A percentile compares a stretch with the other conserved stretches of the same genome.
Conservation (phyloP, 2,113 vertebrate species). For the Halichoeres trimaculatus region DNA sequence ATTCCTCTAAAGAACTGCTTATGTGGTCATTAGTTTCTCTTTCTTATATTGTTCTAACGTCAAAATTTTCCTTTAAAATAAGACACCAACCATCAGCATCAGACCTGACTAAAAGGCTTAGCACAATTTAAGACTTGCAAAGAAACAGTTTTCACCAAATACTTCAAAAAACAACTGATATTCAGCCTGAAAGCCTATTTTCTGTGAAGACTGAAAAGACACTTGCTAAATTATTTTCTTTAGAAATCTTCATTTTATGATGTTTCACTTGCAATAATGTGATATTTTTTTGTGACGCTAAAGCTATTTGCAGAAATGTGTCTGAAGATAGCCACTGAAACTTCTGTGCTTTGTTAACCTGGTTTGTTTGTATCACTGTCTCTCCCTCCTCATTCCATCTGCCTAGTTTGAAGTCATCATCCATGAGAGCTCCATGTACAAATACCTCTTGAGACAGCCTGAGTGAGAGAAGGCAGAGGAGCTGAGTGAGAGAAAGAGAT, state of each 20-base stretch:
- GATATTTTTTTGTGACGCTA: background rate
- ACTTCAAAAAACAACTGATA: too few relatives aligned
- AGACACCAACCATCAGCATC: background rate
- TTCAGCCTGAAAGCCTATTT: too few relatives aligned
- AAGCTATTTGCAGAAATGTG: background rate
- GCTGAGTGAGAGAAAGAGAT: constrained; percentile 31
- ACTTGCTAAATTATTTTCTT: too few relatives aligned
- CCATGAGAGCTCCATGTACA: constrained; percentile 28
- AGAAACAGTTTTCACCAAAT: too few relatives aligned
- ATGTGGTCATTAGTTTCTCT: too few relatives aligned
- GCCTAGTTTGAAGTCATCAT: constrained; percentile 29
- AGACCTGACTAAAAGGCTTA: too few relatives aligned
- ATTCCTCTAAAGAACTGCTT: too few relatives aligned
- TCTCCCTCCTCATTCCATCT: background rate
- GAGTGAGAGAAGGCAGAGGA: constrained; percentile 42
- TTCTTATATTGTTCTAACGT: too few relatives aligned
- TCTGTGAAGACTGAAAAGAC: too few relatives aligned
- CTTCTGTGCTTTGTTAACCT: background rate
- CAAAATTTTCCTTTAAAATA: background rate
- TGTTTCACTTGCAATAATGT: too few relatives aligned
- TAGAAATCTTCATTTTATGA: too few relatives aligned
- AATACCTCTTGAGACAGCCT: constrained; percentile 56
- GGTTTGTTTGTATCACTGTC: constrained; percentile 22
- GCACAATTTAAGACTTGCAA: too few relatives aligned
- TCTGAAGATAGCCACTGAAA: background rate